Evolutionary conservation across 2,888 invertebrate species (phyloP).

Genomic region (Drosophila tanythrix): DNA sequence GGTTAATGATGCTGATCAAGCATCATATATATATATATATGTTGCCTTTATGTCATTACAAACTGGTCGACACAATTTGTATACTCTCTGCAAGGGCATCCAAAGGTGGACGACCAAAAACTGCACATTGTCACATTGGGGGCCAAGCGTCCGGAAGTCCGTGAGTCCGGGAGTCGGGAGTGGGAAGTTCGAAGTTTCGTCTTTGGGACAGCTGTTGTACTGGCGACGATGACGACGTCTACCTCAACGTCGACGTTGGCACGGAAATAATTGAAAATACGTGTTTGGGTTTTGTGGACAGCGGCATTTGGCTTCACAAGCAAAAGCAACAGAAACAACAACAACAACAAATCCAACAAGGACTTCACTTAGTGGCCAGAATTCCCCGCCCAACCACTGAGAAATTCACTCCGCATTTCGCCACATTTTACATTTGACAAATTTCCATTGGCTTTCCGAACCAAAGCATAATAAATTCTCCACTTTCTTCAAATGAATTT

Average conservation of each 20-base stretch:
- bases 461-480: slow-evolving; percentile 70
- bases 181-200: slow-evolving; percentile 4
- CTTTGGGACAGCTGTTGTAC: slow-evolving; percentile 39
- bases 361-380: slow-evolving; percentile 52
- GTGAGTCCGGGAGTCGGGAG: neutral
- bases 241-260: slow-evolving; percentile 71
- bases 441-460: slow-evolving; percentile 59
- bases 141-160: neutral
- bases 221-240: slow-evolving; percentile 55
- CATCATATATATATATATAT: neutral
- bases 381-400: slow-evolving; percentile 9
- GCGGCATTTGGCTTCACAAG: slow-evolving; percentile 64
- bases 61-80: neutral
- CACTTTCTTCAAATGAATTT: slow-evolving; percentile 71
- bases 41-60: neutral
- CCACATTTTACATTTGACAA: slow-evolving; percentile 64
- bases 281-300: slow-evolving; percentile 80
- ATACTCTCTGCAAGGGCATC: neutral
- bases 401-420: slow-evolving; percentile 4
- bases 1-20: neutral
- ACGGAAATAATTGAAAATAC: slow-evolving; percentile 83
- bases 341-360: slow-evolving; percentile 25
- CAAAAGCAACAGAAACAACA: slow-evolving; percentile 34
- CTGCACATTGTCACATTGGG: slow-evolving; percentile 45
- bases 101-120: slow-evolving; percentile 6